Percentiles rank a stretch among this genome's conserved stretches.
These are phyloP conservation scores for Smutsia temminckii DNA, from an alignment of 2,797 vertebrate species.

Conservation along the genomic window DNA sequence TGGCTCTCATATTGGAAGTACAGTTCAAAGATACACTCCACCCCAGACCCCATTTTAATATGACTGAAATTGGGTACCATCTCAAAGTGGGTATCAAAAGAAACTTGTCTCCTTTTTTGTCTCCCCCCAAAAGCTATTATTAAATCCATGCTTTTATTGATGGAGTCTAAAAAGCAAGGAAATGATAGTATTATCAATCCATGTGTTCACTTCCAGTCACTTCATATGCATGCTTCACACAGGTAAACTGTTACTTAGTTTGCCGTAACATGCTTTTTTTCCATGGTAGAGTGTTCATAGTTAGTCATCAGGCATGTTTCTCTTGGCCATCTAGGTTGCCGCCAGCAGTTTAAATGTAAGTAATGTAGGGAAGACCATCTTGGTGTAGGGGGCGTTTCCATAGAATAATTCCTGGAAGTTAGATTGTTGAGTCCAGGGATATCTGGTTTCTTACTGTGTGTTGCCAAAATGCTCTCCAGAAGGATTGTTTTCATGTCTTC, in stretches of 20 bases:
- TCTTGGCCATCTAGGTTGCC: background rate
- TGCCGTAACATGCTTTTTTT: background rate
- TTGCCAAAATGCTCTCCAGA: background rate
- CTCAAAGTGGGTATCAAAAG: background rate
- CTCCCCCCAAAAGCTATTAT: background rate
- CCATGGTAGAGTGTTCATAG: background rate
- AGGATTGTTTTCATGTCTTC: background rate
- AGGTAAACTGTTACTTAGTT: background rate
- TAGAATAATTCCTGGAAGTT: background rate
- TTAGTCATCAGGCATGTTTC: constrained; percentile 17
- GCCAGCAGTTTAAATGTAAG: background rate
- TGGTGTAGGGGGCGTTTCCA: background rate
- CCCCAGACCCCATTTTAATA: background rate
- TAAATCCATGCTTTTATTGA: background rate
- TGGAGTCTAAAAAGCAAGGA: background rate
- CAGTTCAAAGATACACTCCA: background rate
- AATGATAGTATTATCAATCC: background rate
- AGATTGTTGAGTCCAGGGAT: background rate
- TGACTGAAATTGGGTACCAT: background rate
- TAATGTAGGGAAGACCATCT: background rate
- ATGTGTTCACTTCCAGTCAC: background rate
- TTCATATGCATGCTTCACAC: background rate
- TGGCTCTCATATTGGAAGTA: background rate
- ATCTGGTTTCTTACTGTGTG: background rate
- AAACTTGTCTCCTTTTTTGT: background rate